These are phyloP conservation scores for Pseudorectes ferrugineus DNA, from an alignment of 2,113 vertebrate species.

Conservation along the genomic window DNA sequence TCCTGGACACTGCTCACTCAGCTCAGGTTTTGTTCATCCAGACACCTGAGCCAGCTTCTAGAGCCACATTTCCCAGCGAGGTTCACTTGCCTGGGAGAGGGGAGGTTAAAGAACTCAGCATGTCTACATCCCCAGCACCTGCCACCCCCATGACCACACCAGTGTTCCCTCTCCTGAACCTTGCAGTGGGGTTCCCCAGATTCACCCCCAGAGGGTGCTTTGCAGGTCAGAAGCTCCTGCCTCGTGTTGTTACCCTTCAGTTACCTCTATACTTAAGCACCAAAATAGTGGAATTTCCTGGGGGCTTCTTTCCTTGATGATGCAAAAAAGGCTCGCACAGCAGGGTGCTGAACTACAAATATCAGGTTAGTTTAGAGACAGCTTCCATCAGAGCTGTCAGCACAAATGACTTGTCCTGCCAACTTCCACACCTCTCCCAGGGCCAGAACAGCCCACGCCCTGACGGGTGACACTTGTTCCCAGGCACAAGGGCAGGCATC, in stretches of 20 bases:
- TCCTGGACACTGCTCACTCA: neutral
- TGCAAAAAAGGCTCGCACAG: accelerated
- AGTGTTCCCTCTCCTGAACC: neutral
- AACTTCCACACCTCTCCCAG: neutral
- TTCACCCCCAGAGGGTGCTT: neutral
- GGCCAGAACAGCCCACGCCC: neutral
- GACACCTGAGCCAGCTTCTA: neutral
- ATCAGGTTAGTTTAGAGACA: neutral
- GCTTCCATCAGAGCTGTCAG: neutral
- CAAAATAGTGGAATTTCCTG: neutral
- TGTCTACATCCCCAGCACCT: neutral
- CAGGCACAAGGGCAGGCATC: neutral
- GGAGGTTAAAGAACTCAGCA: neutral
- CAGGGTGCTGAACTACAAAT: neutral
- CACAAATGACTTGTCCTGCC: neutral
- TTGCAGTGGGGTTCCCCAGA: neutral
- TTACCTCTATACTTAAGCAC: neutral
- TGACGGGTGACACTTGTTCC: neutral
- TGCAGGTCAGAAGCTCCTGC: neutral
- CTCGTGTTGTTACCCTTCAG: neutral
- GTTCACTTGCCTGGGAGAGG: neutral
- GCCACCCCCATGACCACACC: neutral
- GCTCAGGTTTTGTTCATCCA: neutral
- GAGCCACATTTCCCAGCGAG: neutral
- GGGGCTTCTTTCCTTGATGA: neutral